phyloP scores from a whole-genome alignment of 2,113 vertebrate genomes.

The Chitala chitala region DNA sequence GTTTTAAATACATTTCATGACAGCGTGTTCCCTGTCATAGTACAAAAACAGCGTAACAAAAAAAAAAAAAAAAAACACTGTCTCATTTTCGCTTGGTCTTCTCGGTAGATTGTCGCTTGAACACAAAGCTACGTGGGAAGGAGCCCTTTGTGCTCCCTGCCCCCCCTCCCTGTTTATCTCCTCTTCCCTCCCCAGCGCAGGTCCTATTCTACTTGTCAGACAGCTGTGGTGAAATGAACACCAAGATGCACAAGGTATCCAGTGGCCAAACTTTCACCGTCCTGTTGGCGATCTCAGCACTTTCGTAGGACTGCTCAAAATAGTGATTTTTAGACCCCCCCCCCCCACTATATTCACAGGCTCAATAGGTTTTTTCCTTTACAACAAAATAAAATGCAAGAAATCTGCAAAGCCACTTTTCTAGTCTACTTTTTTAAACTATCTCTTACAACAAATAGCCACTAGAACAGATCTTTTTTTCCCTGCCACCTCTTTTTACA shows the following conservation, averaged over 20 bases:
- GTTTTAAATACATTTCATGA: conserved; percentile 40
- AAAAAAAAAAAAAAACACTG: conserved; percentile 36
- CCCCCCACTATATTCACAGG: conserved; percentile 52
- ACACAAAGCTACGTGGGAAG: conserved; percentile 60
- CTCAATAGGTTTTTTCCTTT: conserved; percentile 57
- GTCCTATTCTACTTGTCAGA: conserved; percentile 48
- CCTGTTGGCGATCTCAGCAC: conserved; percentile 43
- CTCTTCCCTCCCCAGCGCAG: conserved; percentile 33
- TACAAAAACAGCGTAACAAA: conserved; percentile 43
- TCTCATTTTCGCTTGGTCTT: conserved; percentile 64
- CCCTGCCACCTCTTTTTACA: conserved; percentile 29
- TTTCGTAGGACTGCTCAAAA: not conserved
- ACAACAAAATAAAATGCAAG: conserved; percentile 51
- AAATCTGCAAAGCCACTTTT: conserved; percentile 58
- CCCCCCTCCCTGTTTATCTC: conserved; percentile 25
- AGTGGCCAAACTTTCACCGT: conserved; percentile 48
- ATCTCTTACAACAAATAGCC: conserved; percentile 56
- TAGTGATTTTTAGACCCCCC: conserved; percentile 14
- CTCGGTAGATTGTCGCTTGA: conserved; percentile 72
- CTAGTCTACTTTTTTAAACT: conserved; percentile 57
- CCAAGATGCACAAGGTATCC: conserved; percentile 53
- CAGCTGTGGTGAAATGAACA: conserved; percentile 50
- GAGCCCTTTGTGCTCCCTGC: conserved; percentile 52
- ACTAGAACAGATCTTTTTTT: conserved; percentile 59
- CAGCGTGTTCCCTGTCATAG: conserved; percentile 49